Base-by-base conservation (phyloP, 2,888 invertebrate genomes). In the Psylliodes chrysocephalus region DNA sequence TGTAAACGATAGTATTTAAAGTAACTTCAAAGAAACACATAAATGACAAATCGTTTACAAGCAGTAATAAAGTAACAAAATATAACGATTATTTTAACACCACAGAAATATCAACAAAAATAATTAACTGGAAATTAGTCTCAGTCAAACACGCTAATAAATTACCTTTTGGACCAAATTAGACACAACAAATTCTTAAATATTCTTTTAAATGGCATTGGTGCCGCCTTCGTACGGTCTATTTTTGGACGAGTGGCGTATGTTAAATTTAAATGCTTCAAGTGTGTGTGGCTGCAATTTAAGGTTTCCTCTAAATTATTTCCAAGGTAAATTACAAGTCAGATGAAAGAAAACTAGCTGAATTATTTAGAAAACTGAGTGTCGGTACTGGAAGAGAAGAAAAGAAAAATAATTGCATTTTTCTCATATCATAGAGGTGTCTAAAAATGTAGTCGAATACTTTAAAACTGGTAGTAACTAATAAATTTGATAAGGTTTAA, bases 101-200 rank as follows among this genome's bases (percentile, higher is more conserved):
- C 53, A 40, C 53, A 38, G 12, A 53, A 38, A 25, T 53, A 22
- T 53, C 38, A 53, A 38, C 53, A 25, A 8, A 14, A 53, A 53
- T 53, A 53, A 53, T 53, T 53, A 53, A 12, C 12, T 14, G 12
- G 38, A 53, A 53, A 53, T 53, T 53, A 53, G 38, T 53, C 53
- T 17, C 14, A 40, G 38, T 38, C 12, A 53, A 53, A 40, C 38
- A 53, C 14, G 38, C 3, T 22, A 40, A 53, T 53, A 53, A 53
- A 53, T 53, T 38, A 53, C 22, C 10, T 22, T 22, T 38, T 38
- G 12, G 33, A 53, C 53, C 3, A 38, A 53, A 53, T 53, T 53
- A 53, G 53, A 53, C 53, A 38, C 14, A 53, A 53, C 53, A 53
- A 38, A 53, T 53, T 38, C 19, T 19, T 53, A 53, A 35, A 53